These are phyloP conservation scores for Serranochromis macrocephalus DNA, from an alignment of 2,113 vertebrate species.

Conservation along the genomic window DNA sequence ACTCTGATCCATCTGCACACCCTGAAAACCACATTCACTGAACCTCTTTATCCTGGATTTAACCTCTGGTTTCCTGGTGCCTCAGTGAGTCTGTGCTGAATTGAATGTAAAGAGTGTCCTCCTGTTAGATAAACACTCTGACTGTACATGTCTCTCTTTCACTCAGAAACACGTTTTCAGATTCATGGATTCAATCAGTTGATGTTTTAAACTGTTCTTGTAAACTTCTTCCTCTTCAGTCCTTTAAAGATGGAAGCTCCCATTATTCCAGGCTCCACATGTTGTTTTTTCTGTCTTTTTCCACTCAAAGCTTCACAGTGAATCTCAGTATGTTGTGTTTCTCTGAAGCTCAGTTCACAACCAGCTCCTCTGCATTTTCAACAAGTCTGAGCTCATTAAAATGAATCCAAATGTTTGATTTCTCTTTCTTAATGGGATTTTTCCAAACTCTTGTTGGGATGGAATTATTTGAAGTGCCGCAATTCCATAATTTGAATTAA, in stretches of 20 bases:
- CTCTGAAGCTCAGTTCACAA: not conserved
- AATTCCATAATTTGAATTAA: not conserved
- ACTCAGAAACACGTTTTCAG: too few relatives aligned
- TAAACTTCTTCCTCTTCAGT: too few relatives aligned
- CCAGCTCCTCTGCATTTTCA: not conserved
- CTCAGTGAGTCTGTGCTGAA: not conserved
- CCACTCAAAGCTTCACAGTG: not conserved
- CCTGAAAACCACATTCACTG: not conserved
- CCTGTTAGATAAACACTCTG: too few relatives aligned
- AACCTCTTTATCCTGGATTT: not conserved
- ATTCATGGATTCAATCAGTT: too few relatives aligned
- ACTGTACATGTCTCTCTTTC: too few relatives aligned
- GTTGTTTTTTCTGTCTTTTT: not conserved
- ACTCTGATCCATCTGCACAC: not conserved
- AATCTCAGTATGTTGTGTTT: not conserved
- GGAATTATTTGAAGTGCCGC: not conserved
- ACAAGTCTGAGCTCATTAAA: not conserved
- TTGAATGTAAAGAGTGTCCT: not conserved
- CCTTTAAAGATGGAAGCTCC: not conserved
- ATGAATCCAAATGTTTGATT: not conserved
- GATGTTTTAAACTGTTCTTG: too few relatives aligned
- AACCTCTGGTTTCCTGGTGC: not conserved
- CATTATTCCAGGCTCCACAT: not conserved
- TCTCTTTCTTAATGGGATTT: not conserved
- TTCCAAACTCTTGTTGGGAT: not conserved